phyloP scores from a whole-genome alignment of 2,113 vertebrate species.

The Leiothrix lutea region DNA sequence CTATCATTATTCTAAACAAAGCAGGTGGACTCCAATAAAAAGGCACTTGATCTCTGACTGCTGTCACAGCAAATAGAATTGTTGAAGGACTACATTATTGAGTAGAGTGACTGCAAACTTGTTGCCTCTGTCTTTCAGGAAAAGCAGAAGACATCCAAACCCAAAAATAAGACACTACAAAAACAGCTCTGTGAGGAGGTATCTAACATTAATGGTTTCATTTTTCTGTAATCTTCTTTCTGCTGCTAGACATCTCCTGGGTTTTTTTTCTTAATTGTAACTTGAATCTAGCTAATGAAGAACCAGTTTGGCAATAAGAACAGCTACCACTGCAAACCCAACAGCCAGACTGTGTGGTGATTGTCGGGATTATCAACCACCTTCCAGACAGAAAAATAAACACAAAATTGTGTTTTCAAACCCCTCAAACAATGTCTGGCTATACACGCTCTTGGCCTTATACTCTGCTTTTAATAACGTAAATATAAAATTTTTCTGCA shows the following conservation, averaged over 20 bases:
- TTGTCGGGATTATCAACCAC: neutral
- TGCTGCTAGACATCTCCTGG: neutral
- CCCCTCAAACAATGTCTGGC: neutral
- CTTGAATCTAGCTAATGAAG: neutral
- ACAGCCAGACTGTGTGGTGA: neutral
- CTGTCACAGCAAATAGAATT: neutral
- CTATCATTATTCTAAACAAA: neutral
- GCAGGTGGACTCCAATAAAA: neutral
- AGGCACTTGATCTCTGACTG: neutral
- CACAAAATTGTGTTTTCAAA: neutral
- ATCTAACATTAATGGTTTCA: neutral
- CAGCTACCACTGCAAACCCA: neutral
- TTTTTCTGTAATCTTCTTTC: neutral
- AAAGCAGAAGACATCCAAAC: neutral
- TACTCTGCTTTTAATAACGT: neutral
- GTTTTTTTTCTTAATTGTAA: neutral
- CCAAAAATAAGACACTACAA: neutral
- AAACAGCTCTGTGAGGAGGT: neutral
- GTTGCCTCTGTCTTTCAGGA: neutral
- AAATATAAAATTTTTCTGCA: neutral
- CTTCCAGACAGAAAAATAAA: slow-evolving; percentile 54
- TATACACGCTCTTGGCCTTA: neutral
- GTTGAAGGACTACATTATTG: neutral
- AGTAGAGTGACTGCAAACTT: neutral
- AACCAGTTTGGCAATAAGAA: neutral